Conservation (phyloP, 2,797 vertebrate genomes). For the Nyctibius grandis region DNA sequence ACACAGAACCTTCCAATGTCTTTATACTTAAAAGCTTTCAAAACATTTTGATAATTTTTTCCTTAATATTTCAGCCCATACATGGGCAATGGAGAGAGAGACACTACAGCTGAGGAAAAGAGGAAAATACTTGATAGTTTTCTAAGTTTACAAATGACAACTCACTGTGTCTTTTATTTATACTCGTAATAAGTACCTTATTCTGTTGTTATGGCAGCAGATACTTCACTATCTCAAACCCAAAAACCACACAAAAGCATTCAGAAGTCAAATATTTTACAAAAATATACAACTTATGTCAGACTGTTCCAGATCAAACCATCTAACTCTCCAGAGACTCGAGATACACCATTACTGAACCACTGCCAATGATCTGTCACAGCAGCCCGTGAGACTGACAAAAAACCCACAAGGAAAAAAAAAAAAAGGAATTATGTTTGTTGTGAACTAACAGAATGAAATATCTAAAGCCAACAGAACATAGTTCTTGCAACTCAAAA, state of each 20-base stretch:
- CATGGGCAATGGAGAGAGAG: fast-evolving
- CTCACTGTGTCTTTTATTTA: not conserved
- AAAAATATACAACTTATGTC: not conserved
- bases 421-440: not conserved
- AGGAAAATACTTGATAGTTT: not conserved
- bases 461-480: not conserved
- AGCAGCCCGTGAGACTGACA: not conserved
- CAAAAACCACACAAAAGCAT: not conserved
- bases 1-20: not conserved
- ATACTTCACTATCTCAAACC: not conserved
- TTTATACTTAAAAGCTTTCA: not conserved
- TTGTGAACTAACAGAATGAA: not conserved
- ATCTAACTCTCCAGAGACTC: not conserved
- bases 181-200: not conserved
- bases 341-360: not conserved
- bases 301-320: not conserved
- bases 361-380: not conserved
- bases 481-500: not conserved
- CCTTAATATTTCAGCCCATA: not conserved
- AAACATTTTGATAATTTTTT: not conserved
- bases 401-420: not conserved
- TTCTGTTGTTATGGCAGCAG: not conserved
- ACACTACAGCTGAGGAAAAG: not conserved
- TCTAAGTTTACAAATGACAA: not conserved
- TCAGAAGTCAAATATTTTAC: not conserved